A percentile compares a stretch with the other conserved stretches of the same genome.
Evolutionary conservation across 2,888 invertebrate species (phyloP).

Genomic region (Amaurobius ferox): DNA sequence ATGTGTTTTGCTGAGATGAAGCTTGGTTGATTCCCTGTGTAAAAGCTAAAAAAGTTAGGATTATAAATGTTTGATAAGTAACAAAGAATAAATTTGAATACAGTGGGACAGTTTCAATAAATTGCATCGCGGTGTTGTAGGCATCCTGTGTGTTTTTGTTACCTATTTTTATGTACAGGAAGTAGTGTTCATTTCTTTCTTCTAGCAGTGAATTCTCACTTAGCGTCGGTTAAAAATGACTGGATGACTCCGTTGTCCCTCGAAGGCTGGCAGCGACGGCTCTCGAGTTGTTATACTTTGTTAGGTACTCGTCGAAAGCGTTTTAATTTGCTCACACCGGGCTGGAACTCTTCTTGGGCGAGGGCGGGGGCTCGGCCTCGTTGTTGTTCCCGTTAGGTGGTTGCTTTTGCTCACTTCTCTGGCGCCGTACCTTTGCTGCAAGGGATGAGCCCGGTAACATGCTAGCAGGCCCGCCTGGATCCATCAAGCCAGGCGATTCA

Average conservation of each 20-base stretch:
- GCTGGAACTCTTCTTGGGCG: constrained; percentile 58
- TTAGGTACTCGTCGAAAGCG: constrained; percentile 65
- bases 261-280: background rate
- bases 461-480: constrained; percentile 45
- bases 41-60: constrained; percentile 12
- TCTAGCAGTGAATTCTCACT: constrained; percentile 10
- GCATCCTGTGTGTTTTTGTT: constrained; percentile 9
- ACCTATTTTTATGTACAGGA: background rate
- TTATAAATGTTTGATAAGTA: background rate
- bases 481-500: constrained; percentile 76
- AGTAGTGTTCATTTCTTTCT: background rate
- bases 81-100: background rate
- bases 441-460: constrained; percentile 48
- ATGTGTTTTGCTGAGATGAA: background rate
- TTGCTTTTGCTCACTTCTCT: constrained; percentile 80
- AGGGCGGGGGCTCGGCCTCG: constrained; percentile 66
- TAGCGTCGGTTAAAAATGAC: background rate
- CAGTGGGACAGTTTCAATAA: constrained; percentile 39
- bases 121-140: constrained; percentile 37
- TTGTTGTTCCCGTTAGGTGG: constrained; percentile 77
- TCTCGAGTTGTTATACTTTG: constrained; percentile 46
- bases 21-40: background rate
- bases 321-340: too few relatives aligned
- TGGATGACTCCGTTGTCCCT: background rate
- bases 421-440: constrained; percentile 44